Evolutionary conservation across 2,113 vertebrate genomes (phyloP).

Genomic region (Phainopepla nitens): DNA sequence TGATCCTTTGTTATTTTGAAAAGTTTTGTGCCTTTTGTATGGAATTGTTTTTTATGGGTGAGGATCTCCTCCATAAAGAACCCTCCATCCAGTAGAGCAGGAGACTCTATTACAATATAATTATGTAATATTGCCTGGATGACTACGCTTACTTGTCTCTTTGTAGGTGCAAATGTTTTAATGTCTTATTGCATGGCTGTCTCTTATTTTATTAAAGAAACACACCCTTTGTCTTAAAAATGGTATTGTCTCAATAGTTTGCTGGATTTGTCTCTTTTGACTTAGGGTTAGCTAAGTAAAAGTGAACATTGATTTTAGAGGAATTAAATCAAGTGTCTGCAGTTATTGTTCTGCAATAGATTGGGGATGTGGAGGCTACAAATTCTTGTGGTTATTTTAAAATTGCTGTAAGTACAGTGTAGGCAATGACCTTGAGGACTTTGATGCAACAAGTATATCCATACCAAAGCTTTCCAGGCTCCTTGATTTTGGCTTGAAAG

Average conservation of each 20-base stretch:
- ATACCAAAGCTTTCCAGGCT: constrained; percentile 12
- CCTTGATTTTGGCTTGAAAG: not conserved
- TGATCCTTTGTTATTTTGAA: not conserved
- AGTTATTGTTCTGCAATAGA: not conserved
- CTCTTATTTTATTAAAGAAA: not conserved
- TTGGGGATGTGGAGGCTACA: not conserved
- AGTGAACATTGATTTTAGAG: not conserved
- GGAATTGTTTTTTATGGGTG: not conserved
- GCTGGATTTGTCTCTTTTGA: not conserved
- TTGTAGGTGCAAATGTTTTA: not conserved
- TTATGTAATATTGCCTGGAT: not conserved
- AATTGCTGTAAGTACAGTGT: not conserved
- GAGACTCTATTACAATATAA: not conserved
- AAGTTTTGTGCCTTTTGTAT: not conserved
- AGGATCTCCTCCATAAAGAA: not conserved
- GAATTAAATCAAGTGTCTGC: not conserved
- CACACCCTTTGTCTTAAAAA: not conserved
- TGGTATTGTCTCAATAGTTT: not conserved
- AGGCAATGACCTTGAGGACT: not conserved
- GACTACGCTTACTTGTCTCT: not conserved
- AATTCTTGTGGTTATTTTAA: not conserved
- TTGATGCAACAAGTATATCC: not conserved
- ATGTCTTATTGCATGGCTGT: not conserved
- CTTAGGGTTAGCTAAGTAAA: not conserved
- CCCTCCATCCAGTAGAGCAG: not conserved